phyloP scores from a whole-genome alignment of 2,888 invertebrate genomes.

The Cosmopolites sordidus region DNA sequence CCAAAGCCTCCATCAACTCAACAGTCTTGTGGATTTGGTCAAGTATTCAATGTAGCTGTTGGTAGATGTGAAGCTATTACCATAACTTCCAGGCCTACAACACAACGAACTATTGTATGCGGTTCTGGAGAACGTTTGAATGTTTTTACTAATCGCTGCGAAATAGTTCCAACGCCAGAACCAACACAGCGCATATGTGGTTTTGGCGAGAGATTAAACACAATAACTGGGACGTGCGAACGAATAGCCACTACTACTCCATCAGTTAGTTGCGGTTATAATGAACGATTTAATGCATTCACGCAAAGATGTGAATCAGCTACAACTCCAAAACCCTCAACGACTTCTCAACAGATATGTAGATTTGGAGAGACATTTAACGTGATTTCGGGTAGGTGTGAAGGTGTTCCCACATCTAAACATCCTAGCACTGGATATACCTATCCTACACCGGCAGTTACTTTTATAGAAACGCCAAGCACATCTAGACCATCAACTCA shows the following conservation, averaged over 20 bases:
- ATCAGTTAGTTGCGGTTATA: neutral
- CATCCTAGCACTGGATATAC: slow-evolving; percentile 6
- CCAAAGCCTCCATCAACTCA: neutral
- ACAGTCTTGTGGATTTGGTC: neutral
- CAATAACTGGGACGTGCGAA: slow-evolving; percentile 10
- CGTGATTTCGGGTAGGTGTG: slow-evolving; percentile 3
- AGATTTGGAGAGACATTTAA: slow-evolving; percentile 12
- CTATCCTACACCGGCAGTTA: slow-evolving; percentile 15
- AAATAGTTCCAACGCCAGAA: slow-evolving; percentile 7
- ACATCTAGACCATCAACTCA: neutral
- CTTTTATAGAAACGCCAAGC: slow-evolving; percentile 22
- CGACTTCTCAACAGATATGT: slow-evolving; percentile 2
- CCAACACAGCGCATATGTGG: slow-evolving; percentile 1
- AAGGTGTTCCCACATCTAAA: neutral
- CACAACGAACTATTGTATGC: slow-evolving; percentile 2
- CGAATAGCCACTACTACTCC: slow-evolving; percentile 3
- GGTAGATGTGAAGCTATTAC: slow-evolving; percentile 12
- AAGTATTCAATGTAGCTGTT: slow-evolving; percentile 4
- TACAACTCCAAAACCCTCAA: slow-evolving; percentile 3
- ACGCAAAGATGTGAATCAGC: slow-evolving; percentile 9
- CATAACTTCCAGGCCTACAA: neutral
- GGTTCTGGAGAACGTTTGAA: slow-evolving; percentile 12
- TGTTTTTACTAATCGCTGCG: slow-evolving; percentile 11
- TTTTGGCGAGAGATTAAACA: slow-evolving; percentile 8
- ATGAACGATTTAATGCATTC: slow-evolving; percentile 5